Evolutionary conservation across 2,797 vertebrate genomes (phyloP), one percentile per base, ranked within the genome.

Genomic region (Cryptoprocta ferox): DNA sequence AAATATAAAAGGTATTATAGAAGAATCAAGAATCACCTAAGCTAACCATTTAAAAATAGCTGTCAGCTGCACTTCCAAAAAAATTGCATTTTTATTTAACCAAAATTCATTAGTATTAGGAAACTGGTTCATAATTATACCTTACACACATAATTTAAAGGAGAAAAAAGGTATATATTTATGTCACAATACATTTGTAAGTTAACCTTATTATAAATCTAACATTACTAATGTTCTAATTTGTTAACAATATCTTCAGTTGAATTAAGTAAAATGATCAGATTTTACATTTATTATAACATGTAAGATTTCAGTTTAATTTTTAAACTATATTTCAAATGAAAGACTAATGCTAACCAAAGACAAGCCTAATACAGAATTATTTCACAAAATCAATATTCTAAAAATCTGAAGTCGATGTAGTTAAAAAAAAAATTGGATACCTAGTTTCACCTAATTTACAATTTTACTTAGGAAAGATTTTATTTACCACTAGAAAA

Each of bases 221-320:
- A 94, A 73, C n/a, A 84, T 9, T 66, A 71, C 50, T 19, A 50
- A 50, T 86, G 70, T 87, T 66, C 48, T 89, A 89, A 91, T 45
- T 96, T 95, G 37, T 88, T 85, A 92, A 78, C 21, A 97, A 70
- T 94, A 94, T 65, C 45, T 30, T 95, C 45, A 71, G 37, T 24
- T 88, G 32, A 92, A 93, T 95, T 94, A 95, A 91, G 35, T 18
- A 50, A 89, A 83, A n/a, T 66, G 68, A 83, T 83, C 19, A 83
- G 26, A 84, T 5, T 42, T 91, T 79, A 96, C 4, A 93, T 3
- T 76, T 80, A 89, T 32, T 93, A 70, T 1, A 91, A 95, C 7
- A 91, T 3, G 7, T 80, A 89, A 56, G 63, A 82, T 82, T 84
- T 80, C 42, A 86, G 83, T 65, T 83, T 35, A 61, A 26, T 79